Base-by-base conservation (phyloP, 2,888 invertebrate genomes). In the Diarsia dahlii region DNA sequence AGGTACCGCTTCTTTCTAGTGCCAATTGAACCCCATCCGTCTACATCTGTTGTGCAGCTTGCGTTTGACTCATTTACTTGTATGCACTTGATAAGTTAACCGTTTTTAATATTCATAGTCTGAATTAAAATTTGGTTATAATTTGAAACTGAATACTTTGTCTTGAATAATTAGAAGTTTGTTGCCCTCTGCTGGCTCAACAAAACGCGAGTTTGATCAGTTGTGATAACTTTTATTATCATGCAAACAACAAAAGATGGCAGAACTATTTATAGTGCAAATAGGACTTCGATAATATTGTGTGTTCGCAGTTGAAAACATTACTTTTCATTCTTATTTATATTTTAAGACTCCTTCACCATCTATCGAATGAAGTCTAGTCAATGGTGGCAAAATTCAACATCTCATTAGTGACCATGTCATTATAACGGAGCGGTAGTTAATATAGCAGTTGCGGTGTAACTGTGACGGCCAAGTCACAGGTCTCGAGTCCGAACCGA, bases 1-100 rank as follows among this genome's bases (percentile, higher is more conserved):
- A 78, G 65, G 45, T 62, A 74, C 73, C 58, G 71, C 74, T 74
- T 77, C 52, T 78, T 82, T 85, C 74, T 70, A 69, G 71, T 85
- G 20, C 48, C 85, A 85, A 85, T 85, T 82, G 77, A 85, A 77
- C 64, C 73, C 63, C 64, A 81, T 76, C 77, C 50, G 68, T 80
- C 68, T 80, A 56, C 60, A 71, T 73, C 52, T 58, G 74, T 74
- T 63, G 52, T 54, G 58, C 78, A 77, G 64, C 34, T 84, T 70
- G 46, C 45, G 62, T 12, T 72, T 3, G 20, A 78, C 23, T 46
- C 60, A 69, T 64, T 54, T n/a, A n/a, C n/a, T n/a, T 69, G 20
- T 73, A 65, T 84, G 66, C 65, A 60, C 28, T 48, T 60, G 18
- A 48, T 18, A 23, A 28, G 4, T 45, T 72, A 50, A 48, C 13